Base-by-base conservation (phyloP, 1,140 invertebrate species). In the Lamellibrachia luymesi region DNA sequence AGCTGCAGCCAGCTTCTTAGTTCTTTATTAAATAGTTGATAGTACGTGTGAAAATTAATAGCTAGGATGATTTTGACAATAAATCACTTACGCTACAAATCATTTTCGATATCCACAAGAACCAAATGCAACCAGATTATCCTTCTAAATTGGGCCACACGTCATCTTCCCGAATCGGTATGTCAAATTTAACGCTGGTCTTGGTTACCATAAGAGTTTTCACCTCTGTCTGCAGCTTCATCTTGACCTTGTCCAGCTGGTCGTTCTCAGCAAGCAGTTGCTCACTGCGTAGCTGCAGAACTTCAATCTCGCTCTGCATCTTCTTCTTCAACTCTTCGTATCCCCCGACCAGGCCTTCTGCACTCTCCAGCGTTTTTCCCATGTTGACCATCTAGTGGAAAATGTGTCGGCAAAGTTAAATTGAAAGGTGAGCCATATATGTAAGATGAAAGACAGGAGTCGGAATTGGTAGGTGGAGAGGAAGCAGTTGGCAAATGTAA, bases 211-310 rank as follows among this genome's bases (percentile, higher is more conserved):
- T 80, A 10, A 80, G 13, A 80, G 1, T 2, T 90, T 98, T 98
- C 93, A 99, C 96, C 96, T 99, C 99, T 2, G 98, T 98, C 95
- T 99, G 98, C 97, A 99, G 97, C 95, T 99, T 99, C 97, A 99
- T 99, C 96, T 99, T 99, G 92, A 98, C 99, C 96, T 99, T 99
- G 94, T 99, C 99, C 27, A 99, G 96, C 95, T 99, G 99, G 95
- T 99, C 98, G 95, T 98, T 98, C 56, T 94, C 97, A 89, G 98
- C 98, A 94, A 98, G 97, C n/a, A 99, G 96, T 96, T 99, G 98
- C 94, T 98, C 98, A 25, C 99, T 97, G 96, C 98, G 98, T 38
- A 98, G 96, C 95, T 98, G 97, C 51, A 98, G 96, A 2, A 97
- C 97, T 96, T 99, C 99, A 92, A 98, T 97, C 94, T 99, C 99